Percentiles rank a stretch among this genome's conserved stretches.
These are phyloP conservation scores for Agapornis roseicollis DNA, from an alignment of 2,113 vertebrate species.

Conservation along the genomic window DNA sequence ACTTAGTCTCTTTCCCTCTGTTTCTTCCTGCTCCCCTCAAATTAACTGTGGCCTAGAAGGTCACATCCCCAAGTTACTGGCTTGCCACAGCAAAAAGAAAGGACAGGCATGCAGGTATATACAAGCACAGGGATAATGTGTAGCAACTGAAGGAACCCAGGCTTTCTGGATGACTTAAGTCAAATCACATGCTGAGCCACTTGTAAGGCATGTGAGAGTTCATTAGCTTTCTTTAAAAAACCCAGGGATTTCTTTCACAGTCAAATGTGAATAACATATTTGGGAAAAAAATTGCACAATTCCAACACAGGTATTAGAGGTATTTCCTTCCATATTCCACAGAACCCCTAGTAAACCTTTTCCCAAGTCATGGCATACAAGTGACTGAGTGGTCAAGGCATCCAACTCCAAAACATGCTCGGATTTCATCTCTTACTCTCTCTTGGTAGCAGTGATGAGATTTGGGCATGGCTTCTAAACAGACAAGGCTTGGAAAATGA, in stretches of 20 bases:
- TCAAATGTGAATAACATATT: background rate
- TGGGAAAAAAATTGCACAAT: background rate
- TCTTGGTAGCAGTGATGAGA: background rate
- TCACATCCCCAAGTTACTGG: background rate
- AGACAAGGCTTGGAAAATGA: background rate
- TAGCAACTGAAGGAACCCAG: background rate
- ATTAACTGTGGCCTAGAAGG: background rate
- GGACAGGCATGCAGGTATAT: background rate
- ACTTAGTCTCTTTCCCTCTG: background rate
- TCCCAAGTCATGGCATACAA: background rate
- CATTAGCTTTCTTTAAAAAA: background rate
- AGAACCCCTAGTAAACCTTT: background rate
- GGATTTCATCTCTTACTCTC: background rate
- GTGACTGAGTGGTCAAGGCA: background rate
- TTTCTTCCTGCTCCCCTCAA: background rate
- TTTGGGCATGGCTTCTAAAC: background rate
- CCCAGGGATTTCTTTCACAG: background rate
- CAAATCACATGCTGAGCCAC: background rate
- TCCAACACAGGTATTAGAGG: background rate
- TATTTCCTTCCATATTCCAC: background rate
- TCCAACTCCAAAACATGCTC: background rate
- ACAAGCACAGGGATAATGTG: fast-evolving
- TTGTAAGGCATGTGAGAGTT: background rate
- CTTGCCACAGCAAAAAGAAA: background rate
- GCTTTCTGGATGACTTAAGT: background rate